A percentile compares a stretch with the other conserved stretches of the same genome.
These are phyloP conservation scores for Tineola bisselliella DNA, from an alignment of 2,888 invertebrate species.

Conservation along the genomic window DNA sequence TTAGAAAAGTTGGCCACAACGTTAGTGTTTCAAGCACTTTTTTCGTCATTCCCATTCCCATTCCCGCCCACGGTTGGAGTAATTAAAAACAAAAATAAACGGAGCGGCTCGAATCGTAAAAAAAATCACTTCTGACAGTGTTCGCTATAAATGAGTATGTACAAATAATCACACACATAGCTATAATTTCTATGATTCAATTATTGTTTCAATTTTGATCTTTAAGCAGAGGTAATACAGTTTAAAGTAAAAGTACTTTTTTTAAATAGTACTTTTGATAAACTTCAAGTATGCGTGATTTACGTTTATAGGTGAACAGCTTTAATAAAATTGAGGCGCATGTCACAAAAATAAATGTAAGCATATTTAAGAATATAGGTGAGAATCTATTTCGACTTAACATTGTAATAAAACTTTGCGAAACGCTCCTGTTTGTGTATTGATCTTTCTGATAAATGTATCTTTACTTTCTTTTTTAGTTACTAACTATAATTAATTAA, in stretches of 20 bases:
- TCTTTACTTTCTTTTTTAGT: no score
- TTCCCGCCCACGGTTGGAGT: conserved; percentile 55
- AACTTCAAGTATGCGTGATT: background rate
- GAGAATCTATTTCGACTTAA: conserved; percentile 21
- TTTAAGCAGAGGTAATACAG: background rate
- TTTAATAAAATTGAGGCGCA: conserved; percentile 59
- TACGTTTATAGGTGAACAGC: conserved; percentile 8
- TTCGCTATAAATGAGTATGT: conserved; percentile 59
- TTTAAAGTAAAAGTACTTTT: background rate
- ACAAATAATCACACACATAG: background rate
- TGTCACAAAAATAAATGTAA: conserved; percentile 62
- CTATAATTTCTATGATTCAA: background rate
- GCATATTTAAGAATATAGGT: conserved; percentile 43
- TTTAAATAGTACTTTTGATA: background rate
- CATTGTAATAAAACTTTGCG: background rate
- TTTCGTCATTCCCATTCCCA: conserved; percentile 61
- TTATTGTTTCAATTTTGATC: background rate
- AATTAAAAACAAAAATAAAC: conserved; percentile 70
- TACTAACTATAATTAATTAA: no score
- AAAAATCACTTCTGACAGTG: conserved; percentile 55
- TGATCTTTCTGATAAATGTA: no score
- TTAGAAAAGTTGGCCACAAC: conserved; percentile 13
- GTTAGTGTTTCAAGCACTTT: conserved; percentile 27
- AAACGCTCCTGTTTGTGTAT: no score
- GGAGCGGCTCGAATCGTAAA: conserved; percentile 64